Conservation (phyloP, 2,797 vertebrate species). For the Scolopax rusticola region DNA sequence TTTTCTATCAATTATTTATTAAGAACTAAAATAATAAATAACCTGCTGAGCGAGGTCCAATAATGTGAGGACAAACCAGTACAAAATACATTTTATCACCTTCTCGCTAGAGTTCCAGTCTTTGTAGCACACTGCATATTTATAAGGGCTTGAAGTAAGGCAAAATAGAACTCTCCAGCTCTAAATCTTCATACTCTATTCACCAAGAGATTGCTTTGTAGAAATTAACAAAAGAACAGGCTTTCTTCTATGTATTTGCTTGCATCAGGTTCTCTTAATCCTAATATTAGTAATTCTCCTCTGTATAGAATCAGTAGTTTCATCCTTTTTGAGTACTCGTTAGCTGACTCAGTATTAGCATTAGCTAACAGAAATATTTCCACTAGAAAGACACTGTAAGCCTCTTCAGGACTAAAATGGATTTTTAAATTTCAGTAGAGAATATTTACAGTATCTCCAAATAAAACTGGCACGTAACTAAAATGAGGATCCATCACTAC, state of each 20-base stretch:
- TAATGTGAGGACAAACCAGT: not conserved
- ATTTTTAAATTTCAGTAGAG: not conserved
- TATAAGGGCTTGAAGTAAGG: constrained; percentile 12
- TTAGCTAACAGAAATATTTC: not conserved
- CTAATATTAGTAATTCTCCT: not conserved
- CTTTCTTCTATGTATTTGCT: not conserved
- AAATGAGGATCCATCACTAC: not conserved
- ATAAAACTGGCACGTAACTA: not conserved
- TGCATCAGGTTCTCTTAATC: not conserved
- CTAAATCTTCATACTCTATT: not conserved
- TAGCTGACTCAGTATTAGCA: not conserved
- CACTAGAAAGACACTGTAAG: not conserved
- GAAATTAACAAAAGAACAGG: not conserved
- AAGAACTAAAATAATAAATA: constrained; percentile 43
- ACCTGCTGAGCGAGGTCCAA: constrained; percentile 3
- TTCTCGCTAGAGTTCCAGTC: not conserved
- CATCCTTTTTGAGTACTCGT: not conserved
- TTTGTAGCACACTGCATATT: not conserved
- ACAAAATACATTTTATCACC: constrained; percentile 28
- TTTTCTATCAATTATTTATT: constrained; percentile 64
- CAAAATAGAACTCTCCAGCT: not conserved
- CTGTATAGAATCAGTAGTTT: not conserved
- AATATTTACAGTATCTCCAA: not conserved
- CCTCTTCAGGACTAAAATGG: not conserved
- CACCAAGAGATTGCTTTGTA: not conserved